These are phyloP conservation scores for Microtus californicus DNA, from an alignment of 2,797 vertebrate genomes.

Conservation along the genomic window DNA sequence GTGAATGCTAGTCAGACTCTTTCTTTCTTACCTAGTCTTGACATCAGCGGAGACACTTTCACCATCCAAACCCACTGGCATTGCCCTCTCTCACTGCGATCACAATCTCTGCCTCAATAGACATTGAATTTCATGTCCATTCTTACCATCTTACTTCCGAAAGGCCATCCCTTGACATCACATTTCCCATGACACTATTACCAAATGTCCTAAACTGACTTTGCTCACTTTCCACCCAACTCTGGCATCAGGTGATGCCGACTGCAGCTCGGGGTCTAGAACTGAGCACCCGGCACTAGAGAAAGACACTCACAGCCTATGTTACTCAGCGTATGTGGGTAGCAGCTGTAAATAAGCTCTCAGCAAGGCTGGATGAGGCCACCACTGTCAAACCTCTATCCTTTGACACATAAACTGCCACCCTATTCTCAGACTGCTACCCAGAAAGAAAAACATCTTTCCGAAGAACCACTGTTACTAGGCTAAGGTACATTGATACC, in stretches of 20 bases:
- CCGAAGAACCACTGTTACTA: neutral
- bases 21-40: neutral
- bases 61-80: neutral
- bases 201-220: neutral
- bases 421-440: neutral
- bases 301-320: neutral
- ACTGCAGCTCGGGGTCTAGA: neutral
- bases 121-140: constrained; percentile 1
- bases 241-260: neutral
- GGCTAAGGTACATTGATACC: neutral
- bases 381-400: neutral
- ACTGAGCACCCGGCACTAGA: neutral
- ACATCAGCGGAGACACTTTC: neutral
- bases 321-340: neutral
- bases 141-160: constrained; percentile 1
- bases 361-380: neutral
- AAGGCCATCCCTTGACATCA: neutral
- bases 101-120: neutral
- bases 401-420: neutral
- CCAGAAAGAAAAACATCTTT: neutral
- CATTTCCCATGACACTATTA: neutral
- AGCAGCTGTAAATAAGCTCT: neutral
- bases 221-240: neutral
- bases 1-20: neutral
- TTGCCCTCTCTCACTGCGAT: neutral